phyloP scores from a whole-genome alignment of 2,113 vertebrate species.

The Sitta europaea region DNA sequence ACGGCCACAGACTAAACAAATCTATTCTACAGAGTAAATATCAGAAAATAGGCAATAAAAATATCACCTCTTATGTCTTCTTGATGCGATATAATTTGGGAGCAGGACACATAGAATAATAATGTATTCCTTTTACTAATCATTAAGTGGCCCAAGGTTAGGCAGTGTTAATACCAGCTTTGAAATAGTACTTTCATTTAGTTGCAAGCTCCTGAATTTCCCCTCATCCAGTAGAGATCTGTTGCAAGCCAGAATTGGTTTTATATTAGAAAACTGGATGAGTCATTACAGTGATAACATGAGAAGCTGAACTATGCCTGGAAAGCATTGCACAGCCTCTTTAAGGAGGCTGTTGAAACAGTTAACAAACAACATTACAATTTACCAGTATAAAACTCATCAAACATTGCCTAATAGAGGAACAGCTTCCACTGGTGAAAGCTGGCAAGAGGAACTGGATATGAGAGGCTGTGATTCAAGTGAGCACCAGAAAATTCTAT shows the following conservation, averaged over 20 bases:
- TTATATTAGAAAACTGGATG: not conserved
- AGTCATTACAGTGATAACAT: not conserved
- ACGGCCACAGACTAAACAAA: not conserved
- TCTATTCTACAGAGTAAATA: not conserved
- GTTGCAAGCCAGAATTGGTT: not conserved
- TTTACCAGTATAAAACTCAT: not conserved
- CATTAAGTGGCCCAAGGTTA: not conserved
- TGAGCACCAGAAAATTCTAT: not conserved
- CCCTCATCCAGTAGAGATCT: not conserved
- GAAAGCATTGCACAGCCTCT: not conserved
- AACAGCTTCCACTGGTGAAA: not conserved
- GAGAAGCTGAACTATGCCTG: not conserved
- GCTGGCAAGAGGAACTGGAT: not conserved
- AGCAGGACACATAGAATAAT: not conserved
- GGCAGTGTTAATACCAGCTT: not conserved
- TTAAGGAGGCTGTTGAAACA: not conserved
- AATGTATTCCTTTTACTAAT: not conserved
- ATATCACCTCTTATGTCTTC: not conserved
- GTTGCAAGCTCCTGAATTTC: not conserved
- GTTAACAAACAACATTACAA: not conserved
- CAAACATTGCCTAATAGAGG: not conserved
- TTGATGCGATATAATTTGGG: not conserved
- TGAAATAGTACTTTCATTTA: not conserved
- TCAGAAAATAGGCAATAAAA: not conserved
- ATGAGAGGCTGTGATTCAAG: rapidly evolving